phyloP scores from a whole-genome alignment of 2,113 vertebrate species.

The Tringa solitaria region DNA sequence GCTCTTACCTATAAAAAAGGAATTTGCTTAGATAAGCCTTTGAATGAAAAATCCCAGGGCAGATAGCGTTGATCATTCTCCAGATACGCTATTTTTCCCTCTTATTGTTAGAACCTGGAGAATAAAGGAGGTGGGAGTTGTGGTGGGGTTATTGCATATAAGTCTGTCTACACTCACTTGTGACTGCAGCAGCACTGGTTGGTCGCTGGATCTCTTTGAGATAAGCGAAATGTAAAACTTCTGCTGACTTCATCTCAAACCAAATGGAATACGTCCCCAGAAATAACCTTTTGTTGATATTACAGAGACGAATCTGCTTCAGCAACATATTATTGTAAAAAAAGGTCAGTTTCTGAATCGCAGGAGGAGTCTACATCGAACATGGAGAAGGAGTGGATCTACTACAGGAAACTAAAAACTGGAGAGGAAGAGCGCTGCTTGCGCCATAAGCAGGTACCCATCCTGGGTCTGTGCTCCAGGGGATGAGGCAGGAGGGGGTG shows the following conservation, averaged over 20 bases:
- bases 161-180: neutral
- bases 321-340: conserved; percentile 84
- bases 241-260: neutral
- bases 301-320: conserved; percentile 89
- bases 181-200: neutral
- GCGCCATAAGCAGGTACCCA: conserved; percentile 84
- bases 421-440: conserved; percentile 78
- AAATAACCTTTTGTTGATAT: neutral
- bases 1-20: neutral
- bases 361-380: conserved; percentile 20
- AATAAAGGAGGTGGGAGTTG: neutral
- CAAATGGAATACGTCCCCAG: neutral
- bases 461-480: neutral
- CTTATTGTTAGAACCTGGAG: neutral
- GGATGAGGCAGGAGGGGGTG: neutral
- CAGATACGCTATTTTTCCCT: neutral
- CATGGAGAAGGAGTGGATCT: conserved; percentile 85
- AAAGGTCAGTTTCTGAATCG: conserved; percentile 55
- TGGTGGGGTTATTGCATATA: neutral
- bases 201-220: neutral
- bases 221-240: neutral
- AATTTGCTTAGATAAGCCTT: neutral
- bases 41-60: neutral
- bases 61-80: neutral
- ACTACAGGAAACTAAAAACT: conserved; percentile 74